phyloP scores from a whole-genome alignment of 2,888 invertebrate genomes.

The Drosophila parthenogenetica region DNA sequence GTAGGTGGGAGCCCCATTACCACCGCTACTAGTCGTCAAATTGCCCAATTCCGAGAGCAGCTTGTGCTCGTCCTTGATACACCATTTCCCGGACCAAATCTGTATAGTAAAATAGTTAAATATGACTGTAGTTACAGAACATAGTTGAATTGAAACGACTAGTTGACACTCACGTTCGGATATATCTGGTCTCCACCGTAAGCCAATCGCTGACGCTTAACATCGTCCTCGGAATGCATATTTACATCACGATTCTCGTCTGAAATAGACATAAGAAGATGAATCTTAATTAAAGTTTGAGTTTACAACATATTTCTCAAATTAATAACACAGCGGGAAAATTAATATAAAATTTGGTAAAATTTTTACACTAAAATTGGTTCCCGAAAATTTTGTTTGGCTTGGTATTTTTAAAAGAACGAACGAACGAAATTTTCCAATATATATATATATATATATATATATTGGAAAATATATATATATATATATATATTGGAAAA shows the following conservation, averaged over 20 bases:
- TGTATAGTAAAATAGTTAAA: constrained; percentile 73
- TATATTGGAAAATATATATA: no score
- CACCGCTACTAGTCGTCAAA: constrained; percentile 85
- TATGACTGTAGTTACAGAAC: no score
- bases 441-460: no score
- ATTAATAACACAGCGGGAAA: no score
- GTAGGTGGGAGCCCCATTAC: constrained; percentile 76
- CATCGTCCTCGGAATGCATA: constrained; percentile 94
- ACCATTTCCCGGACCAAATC: constrained; percentile 96
- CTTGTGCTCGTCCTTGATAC: constrained; percentile 96
- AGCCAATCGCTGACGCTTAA: constrained; percentile 94
- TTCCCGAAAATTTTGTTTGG: no score
- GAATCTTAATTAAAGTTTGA: no score
- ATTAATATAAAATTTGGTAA: no score
- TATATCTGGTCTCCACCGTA: constrained; percentile 96
- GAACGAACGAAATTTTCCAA: no score
- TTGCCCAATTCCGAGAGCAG: constrained; percentile 92
- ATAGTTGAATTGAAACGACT: not conserved
- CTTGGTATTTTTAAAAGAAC: no score
- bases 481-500: no score
- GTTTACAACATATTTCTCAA: no score
- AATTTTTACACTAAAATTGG: no score
- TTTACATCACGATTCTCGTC: constrained; percentile 95
- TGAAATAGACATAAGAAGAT: constrained; percentile 84
- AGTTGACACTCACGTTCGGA: constrained; percentile 89